Evolutionary conservation across 2,888 invertebrate genomes (phyloP).

Genomic region (Diabrotica balteata): DNA sequence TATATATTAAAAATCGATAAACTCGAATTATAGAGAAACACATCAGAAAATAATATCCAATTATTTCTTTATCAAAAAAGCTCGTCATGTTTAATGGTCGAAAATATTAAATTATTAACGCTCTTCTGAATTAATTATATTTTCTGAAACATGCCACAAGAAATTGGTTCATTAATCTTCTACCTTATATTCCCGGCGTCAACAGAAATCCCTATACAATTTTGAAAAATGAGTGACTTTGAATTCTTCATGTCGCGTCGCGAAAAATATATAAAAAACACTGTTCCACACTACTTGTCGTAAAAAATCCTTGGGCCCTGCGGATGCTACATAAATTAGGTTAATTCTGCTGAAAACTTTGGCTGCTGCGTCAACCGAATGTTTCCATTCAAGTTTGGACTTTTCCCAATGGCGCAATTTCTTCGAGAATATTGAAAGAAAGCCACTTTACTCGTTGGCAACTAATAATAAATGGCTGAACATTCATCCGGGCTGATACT

Average conservation of each 20-base stretch:
- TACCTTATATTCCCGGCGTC: not conserved
- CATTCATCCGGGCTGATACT: constrained; percentile 46
- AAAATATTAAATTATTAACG: no score
- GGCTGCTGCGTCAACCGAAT: constrained; percentile 15
- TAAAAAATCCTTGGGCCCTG: not conserved
- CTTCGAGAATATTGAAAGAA: constrained; percentile 35
- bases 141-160: not conserved
- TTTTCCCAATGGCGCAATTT: constrained; percentile 27
- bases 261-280: not conserved
- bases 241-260: not conserved
- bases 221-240: constrained; percentile 1
- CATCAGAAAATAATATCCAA: no score
- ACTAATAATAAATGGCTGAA: constrained; percentile 32
- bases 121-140: no score
- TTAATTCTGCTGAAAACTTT: constrained; percentile 21
- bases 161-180: not conserved
- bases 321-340: constrained; percentile 4
- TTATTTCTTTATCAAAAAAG: no score
- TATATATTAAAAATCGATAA: no score
- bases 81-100: no score
- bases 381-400: constrained; percentile 28
- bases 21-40: no score
- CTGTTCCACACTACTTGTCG: not conserved
- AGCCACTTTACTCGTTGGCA: constrained; percentile 33
- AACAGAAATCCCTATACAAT: not conserved